These are phyloP conservation scores for Aspidapion aeneum DNA, from an alignment of 2,888 invertebrate genomes.

Conservation along the genomic window DNA sequence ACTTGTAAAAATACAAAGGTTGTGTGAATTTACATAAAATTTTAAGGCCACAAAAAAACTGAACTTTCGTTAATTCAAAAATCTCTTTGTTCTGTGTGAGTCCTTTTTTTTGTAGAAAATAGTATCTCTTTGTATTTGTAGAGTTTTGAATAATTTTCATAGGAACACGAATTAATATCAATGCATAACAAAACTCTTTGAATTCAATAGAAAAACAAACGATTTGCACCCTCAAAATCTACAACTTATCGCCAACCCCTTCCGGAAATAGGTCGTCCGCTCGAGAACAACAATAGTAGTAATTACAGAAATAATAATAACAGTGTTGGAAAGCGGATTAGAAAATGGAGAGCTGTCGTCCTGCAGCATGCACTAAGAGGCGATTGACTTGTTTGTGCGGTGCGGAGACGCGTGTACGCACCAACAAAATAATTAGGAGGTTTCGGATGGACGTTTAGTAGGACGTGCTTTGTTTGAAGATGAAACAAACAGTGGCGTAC, in stretches of 20 bases:
- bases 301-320: constrained; percentile 32
- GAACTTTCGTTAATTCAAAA: no score
- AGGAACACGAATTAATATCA: no score
- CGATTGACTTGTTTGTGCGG: constrained; percentile 32
- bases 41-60: no score
- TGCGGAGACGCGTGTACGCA: constrained; percentile 20
- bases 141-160: no score
- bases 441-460: constrained; percentile 9
- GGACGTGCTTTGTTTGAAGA: no score
- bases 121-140: no score
- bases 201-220: neutral
- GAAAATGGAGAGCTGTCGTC: constrained; percentile 19
- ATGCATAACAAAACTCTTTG: no score
- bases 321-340: constrained; percentile 29
- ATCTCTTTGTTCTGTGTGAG: no score
- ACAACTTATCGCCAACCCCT: no score
- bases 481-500: neutral
- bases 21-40: no score
- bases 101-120: no score
- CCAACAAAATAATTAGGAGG: constrained; percentile 32
- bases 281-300: constrained; percentile 27
- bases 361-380: constrained; percentile 7
- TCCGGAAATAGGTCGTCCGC: neutral
- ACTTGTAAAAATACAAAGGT: no score
- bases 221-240: neutral